Conservation (phyloP, 35 echinoderm and acorn worm genomes). For the Hemicentrotus pulcherrimus region DNA sequence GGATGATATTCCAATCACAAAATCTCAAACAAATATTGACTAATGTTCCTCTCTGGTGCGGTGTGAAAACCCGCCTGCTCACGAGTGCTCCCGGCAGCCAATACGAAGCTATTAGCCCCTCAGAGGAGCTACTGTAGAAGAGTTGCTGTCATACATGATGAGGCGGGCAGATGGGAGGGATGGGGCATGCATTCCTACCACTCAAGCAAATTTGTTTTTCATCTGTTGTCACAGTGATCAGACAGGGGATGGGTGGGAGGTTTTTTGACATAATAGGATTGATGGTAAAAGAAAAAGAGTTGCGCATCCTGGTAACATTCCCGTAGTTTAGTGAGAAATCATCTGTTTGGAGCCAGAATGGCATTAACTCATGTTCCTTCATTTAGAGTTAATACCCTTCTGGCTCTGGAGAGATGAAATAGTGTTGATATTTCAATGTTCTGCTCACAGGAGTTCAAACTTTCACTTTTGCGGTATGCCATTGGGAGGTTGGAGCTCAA, state of each 20-base stretch:
- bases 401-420: no score
- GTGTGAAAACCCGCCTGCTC: neutral
- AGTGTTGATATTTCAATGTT: no score
- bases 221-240: conserved; percentile 1
- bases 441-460: no score
- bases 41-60: neutral
- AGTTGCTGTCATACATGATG: neutral
- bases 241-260: neutral
- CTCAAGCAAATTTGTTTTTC: conserved; percentile 2
- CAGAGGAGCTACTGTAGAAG: neutral
- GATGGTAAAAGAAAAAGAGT: neutral
- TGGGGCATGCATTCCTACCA: neutral
- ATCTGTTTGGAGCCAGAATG: no score
- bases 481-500: no score
- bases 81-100: neutral
- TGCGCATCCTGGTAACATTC: neutral
- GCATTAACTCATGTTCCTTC: no score
- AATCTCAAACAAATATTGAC: neutral
- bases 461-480: no score
- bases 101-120: neutral
- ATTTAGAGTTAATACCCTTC: no score
- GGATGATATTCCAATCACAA: neutral
- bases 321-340: neutral
- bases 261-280: neutral
- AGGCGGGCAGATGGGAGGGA: neutral